These are phyloP conservation scores for Carcinoscorpius rotundicauda DNA, from an alignment of 1,140 invertebrate species.

Conservation along the genomic window DNA sequence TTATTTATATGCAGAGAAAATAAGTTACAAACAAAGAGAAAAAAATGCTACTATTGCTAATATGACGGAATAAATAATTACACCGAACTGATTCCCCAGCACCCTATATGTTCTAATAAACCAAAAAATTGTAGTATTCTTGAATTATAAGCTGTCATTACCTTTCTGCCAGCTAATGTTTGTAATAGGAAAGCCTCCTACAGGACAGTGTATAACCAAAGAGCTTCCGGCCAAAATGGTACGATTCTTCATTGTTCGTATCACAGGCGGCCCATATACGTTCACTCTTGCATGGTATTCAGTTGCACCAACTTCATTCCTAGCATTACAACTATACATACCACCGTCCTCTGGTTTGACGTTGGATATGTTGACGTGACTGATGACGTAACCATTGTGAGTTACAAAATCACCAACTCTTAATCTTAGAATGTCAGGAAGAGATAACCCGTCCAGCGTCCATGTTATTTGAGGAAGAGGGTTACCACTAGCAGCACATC, in stretches of 20 bases:
- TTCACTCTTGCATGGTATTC: conserved; percentile 28
- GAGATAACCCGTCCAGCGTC: conserved; percentile 58
- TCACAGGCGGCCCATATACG: conserved; percentile 23
- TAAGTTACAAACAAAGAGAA: no score
- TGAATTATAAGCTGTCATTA: conserved; percentile 1
- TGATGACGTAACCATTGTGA: conserved; percentile 53
- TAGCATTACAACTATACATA: conserved; percentile 32
- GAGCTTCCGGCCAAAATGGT: conserved; percentile 16
- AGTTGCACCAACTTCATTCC: conserved; percentile 35
- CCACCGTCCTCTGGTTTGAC: conserved; percentile 53
- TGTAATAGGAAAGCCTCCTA: conserved; percentile 20
- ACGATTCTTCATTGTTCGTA: conserved; percentile 36
- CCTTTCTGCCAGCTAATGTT: conserved; percentile 18
- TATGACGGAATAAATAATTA: no score
- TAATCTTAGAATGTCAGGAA: conserved; percentile 14
- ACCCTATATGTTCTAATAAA: no score
- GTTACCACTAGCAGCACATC: conserved; percentile 71
- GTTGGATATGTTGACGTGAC: conserved; percentile 73
- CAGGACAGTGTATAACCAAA: conserved; percentile 18
- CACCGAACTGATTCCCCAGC: no score
- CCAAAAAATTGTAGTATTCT: no score
- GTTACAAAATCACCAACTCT: conserved; percentile 18
- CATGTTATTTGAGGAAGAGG: conserved; percentile 90
- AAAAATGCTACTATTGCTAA: no score
- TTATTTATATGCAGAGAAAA: no score